Conservation (phyloP, 2,797 vertebrate species). For the Lutjanus argentimaculatus region DNA sequence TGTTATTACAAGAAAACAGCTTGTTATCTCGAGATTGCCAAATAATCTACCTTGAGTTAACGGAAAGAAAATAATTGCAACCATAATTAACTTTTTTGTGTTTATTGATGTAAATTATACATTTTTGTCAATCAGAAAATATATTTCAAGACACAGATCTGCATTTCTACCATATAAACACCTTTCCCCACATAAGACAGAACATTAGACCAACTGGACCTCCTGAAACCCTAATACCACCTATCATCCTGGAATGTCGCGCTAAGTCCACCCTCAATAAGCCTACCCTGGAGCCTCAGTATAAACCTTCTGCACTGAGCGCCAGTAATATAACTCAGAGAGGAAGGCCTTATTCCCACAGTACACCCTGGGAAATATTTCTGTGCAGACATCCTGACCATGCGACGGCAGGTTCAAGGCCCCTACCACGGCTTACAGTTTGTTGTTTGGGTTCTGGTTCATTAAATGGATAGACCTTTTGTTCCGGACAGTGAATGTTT, state of each 20-base stretch:
- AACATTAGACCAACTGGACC: constrained; percentile 43
- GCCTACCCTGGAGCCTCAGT: constrained; percentile 68
- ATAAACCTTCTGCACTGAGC: constrained; percentile 61
- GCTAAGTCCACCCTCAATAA: constrained; percentile 70
- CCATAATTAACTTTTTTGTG: neutral
- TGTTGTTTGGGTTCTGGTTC: constrained; percentile 54
- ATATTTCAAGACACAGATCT: neutral
- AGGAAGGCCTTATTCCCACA: constrained; percentile 75
- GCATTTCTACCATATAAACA: constrained; percentile 13
- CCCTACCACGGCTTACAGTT: constrained; percentile 49
- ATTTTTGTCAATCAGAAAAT: constrained; percentile 4
- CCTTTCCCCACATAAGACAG: constrained; percentile 31
- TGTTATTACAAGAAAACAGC: neutral
- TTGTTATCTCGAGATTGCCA: neutral
- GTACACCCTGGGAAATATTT: constrained; percentile 74
- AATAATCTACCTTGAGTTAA: constrained; percentile 10
- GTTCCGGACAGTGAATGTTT: constrained; percentile 11
- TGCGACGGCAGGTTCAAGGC: constrained; percentile 47
- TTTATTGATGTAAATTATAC: neutral
- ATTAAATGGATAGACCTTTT: constrained; percentile 36
- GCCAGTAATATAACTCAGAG: constrained; percentile 54
- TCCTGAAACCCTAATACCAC: constrained; percentile 68
- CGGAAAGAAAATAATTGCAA: neutral
- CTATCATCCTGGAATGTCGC: constrained; percentile 76
- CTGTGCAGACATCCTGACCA: constrained; percentile 61